Evolutionary conservation across 2,797 vertebrate species (phyloP).

Genomic region (Sebastes minor): DNA sequence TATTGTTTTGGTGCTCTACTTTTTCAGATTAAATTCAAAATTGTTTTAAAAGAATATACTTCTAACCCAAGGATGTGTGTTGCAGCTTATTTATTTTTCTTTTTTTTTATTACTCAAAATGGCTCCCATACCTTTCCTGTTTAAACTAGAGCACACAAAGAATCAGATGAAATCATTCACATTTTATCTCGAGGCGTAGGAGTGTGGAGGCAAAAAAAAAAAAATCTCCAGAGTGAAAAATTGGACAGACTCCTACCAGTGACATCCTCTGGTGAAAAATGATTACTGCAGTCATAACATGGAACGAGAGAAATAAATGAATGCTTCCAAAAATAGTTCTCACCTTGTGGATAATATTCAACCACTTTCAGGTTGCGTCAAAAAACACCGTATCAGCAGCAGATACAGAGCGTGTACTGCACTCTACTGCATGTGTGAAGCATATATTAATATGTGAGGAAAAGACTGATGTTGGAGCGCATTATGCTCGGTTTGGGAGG

Average conservation of each 20-base stretch:
- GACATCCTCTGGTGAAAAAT: conserved; percentile 66
- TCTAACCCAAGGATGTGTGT: conserved; percentile 71
- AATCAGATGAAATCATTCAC: conserved; percentile 44
- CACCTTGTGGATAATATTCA: conserved; percentile 66
- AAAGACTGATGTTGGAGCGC: conserved; percentile 2
- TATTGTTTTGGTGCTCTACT: conserved; percentile 83
- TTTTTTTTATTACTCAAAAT: background rate
- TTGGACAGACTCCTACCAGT: conserved; percentile 28
- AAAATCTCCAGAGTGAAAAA: conserved; percentile 14
- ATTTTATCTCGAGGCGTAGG: conserved; percentile 22
- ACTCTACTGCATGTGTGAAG: background rate
- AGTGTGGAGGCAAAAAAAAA: background rate
- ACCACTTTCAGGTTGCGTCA: conserved; percentile 17
- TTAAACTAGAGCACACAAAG: conserved; percentile 19
- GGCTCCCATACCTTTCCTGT: conserved; percentile 2
- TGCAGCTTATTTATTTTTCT: conserved; percentile 49
- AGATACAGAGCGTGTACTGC: background rate
- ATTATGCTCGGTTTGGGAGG: conserved; percentile 20
- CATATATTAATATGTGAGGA: background rate
- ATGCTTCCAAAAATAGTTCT: conserved; percentile 71
- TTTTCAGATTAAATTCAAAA: conserved; percentile 79
- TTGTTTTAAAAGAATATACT: conserved; percentile 78
- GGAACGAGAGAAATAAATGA: conserved; percentile 53
- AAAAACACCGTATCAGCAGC: background rate
- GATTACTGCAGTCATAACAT: conserved; percentile 60